Evolutionary conservation across 2,888 invertebrate genomes (phyloP).

Genomic region (Drosophila tanythrix): DNA sequence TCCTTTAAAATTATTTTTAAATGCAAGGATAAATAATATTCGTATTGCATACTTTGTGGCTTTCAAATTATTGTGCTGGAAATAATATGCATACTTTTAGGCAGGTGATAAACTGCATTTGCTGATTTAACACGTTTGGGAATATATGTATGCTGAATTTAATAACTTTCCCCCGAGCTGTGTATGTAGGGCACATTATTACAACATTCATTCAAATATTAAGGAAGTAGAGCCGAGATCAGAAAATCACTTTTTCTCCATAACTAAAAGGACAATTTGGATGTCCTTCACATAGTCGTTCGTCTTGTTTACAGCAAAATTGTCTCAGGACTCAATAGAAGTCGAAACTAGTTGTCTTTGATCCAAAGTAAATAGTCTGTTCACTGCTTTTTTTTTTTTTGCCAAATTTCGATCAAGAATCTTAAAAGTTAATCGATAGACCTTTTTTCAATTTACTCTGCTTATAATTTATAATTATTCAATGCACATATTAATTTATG

Average conservation of each 20-base stretch:
- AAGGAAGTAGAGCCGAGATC: neutral
- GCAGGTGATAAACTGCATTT: neutral
- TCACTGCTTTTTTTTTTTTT: neutral
- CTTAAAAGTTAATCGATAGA: neutral
- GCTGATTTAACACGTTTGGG: neutral
- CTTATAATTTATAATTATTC: neutral
- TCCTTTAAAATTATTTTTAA: neutral
- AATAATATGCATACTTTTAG: neutral
- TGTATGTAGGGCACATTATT: neutral
- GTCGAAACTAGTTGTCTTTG: neutral
- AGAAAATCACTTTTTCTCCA: neutral
- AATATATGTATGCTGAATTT: neutral
- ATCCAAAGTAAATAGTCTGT: neutral
- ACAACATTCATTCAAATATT: neutral
- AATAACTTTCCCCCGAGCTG: neutral
- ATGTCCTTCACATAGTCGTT: neutral
- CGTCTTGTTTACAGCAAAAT: neutral
- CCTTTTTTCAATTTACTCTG: neutral
- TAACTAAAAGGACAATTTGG: neutral
- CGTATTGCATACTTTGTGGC: neutral
- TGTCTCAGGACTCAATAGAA: neutral
- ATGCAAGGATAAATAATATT: no score
- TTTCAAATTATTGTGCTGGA: neutral
- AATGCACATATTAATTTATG: neutral
- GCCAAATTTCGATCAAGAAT: neutral